Conservation (phyloP, 2,888 invertebrate species). For the Drosophila lacicola region DNA sequence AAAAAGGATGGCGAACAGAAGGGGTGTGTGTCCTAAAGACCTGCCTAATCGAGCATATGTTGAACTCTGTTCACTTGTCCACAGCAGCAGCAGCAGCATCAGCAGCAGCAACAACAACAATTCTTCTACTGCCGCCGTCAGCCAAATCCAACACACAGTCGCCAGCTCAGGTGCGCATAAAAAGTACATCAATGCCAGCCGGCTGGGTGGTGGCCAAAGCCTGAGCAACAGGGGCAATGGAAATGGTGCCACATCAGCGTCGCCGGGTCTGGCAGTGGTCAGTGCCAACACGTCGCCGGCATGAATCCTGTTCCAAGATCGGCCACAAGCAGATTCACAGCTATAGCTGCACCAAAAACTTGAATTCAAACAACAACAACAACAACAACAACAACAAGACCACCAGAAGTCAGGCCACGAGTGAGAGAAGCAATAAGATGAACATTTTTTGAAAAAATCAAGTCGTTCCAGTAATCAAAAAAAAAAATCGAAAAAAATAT, state of each 20-base stretch:
- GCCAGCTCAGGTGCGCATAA: constrained; percentile 25
- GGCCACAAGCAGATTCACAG: constrained; percentile 14
- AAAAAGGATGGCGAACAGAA: constrained; percentile 82
- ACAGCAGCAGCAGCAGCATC: constrained; percentile 48
- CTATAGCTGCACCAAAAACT: constrained; percentile 6
- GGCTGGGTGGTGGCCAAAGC: constrained; percentile 30
- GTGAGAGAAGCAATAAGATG: constrained; percentile 60
- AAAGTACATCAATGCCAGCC: constrained; percentile 32
- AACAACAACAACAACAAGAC: constrained; percentile 44
- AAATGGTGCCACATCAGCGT: constrained; percentile 33
- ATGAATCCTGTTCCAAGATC: constrained; percentile 29
- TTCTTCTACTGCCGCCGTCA: constrained; percentile 23
- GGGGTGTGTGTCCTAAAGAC: constrained; percentile 88
- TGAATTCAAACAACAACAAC: constrained; percentile 19
- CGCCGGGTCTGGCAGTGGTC: constrained; percentile 28
- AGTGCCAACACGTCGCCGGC: constrained; percentile 47
- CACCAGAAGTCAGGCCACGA: constrained; percentile 52
- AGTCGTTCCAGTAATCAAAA: constrained; percentile 80
- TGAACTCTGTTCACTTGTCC: constrained; percentile 68
- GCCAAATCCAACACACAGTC: constrained; percentile 39
- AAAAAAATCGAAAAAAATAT: constrained; percentile 24
- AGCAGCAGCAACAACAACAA: constrained; percentile 3
- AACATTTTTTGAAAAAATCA: constrained; percentile 63
- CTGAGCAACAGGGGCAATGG: constrained; percentile 30
- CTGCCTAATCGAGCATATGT: constrained; percentile 47